A percentile compares a stretch with the other conserved stretches of the same genome.
Evolutionary conservation across 2,888 invertebrate genomes (phyloP).

Genomic region (Hydroisotoma schaefferi): DNA sequence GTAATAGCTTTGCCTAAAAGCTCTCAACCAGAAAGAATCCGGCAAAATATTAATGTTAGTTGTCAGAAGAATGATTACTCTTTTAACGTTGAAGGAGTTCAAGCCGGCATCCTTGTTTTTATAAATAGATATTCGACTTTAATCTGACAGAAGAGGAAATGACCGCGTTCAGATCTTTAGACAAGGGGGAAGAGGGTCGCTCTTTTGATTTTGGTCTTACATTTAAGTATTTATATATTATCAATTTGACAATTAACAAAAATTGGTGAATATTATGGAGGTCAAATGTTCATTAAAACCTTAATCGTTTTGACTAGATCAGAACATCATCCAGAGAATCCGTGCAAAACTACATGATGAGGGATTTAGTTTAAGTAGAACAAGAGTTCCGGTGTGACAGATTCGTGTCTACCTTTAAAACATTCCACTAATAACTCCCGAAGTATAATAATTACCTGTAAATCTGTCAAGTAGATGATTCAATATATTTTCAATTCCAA

Average conservation of each 20-base stretch:
- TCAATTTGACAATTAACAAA: too few relatives aligned
- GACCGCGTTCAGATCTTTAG: slow-evolving; percentile 53
- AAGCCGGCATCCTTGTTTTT: background rate
- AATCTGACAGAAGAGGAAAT: slow-evolving; percentile 48
- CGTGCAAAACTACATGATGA: background rate
- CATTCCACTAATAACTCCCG: too few relatives aligned
- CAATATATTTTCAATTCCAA: too few relatives aligned
- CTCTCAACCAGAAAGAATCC: slow-evolving; percentile 66
- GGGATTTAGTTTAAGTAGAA: too few relatives aligned
- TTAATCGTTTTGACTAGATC: slow-evolving; percentile 7
- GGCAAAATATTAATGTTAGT: slow-evolving; percentile 62
- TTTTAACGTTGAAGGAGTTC: background rate
- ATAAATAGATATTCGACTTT: slow-evolving; percentile 63
- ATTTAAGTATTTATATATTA: slow-evolving; percentile 17
- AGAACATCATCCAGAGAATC: slow-evolving; percentile 24
- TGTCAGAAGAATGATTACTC: slow-evolving; percentile 53
- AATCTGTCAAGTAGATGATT: too few relatives aligned
- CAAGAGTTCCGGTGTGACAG: too few relatives aligned
- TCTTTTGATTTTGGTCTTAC: slow-evolving; percentile 55
- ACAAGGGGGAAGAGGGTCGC: slow-evolving; percentile 64
- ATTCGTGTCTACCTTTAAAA: too few relatives aligned
- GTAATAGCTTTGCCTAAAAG: slow-evolving; percentile 80
- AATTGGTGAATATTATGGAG: too few relatives aligned
- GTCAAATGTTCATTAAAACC: background rate
- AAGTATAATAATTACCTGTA: too few relatives aligned